Evolutionary conservation across 1,140 invertebrate species (phyloP), one percentile per base, ranked within the genome.

Genomic region (Drosophila pachea): DNA sequence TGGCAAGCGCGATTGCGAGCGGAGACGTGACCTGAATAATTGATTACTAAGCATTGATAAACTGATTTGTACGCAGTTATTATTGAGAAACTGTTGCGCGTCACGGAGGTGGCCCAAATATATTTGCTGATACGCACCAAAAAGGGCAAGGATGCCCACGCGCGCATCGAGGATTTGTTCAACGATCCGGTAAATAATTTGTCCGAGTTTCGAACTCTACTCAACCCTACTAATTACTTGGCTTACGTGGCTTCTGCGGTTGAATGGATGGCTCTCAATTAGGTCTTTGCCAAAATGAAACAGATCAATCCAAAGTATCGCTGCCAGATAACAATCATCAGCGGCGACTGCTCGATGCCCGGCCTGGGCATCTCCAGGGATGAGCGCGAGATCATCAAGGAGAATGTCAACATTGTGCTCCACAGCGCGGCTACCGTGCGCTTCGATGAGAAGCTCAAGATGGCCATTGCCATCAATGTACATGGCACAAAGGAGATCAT

Each of bases 371-470:
- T 98, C 4, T 92, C 90, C 12, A 87, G 92, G 1, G 89, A 92
- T 40, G 93, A 96, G 43, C 78, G 86, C 5, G 78, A 86, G 62
- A 74, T 78, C 9, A 75, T 90, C 36, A 68, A 87, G 49, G 84
- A 89, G 68, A 88, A 92, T 88, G 86, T 92, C 2, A 91, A 93
- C 45, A 92, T 98, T 63, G 95, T 98, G 5, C 95, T 98, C 87
- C 97, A 98, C 86, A 95, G 94, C 14, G 97, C 96, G 0, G 96
- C 96, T 0, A 97, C 96, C 0, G 92, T 97, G 0, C 94, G 94
- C 45, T 97, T 98, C 83, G 94, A 97, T 88, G 96, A 97, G 90
- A 93, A 94, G 68, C 89, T 98, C 2, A 93, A 93, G 81, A 76
- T 90, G 29, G 91, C 93, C 0, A 90, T 93, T 3, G 91, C 90